Base-by-base conservation (phyloP, 2,888 invertebrate species). In the Rotaria sp. region DNA sequence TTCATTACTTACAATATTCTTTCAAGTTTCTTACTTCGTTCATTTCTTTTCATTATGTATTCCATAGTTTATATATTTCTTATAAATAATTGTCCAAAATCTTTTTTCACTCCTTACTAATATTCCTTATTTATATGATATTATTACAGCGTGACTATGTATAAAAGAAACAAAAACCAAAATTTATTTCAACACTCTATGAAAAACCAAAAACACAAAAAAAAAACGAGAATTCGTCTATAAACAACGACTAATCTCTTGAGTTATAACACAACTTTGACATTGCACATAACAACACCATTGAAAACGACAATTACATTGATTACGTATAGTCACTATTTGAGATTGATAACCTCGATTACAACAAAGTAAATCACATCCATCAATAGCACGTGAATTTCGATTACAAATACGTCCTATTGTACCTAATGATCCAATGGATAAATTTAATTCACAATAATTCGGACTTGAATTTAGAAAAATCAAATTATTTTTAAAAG, bases 251-350 rank as follows among this genome's bases (percentile, higher is more conserved):
- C 38, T 57, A n/a, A 84, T 59, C 18, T 84, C 38, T 59, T 84
- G 24, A 38, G 52, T 59, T n/a, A 13, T 13, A 24, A 57, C 3
- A 91, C 96, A 96, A 88, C 94, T 93, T 90, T 95, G 94, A 92
- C 96, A 96, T 89, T 94, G 94, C 7, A 96, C 96, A 88, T 94
- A 93, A 92, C 96, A 96, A 92, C 96, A 96, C 96, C 96, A 96
- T 87, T 95, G 94, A 90, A 96, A 96, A 88, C 94, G 94, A 91
- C 96, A 96, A 89, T 94, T 94, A 92, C 96, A 96, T 91, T 96
- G 95, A 90, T 95, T 95, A 89, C 94, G 94, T 87, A 95, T 94
- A 89, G 95, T 94, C 57, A 94, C 93, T 3, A 95, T 94, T 86
- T 95, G 92, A 10, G 95, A 96, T 90, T 95, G 95, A 88, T 91